Base-by-base conservation (phyloP, 1,140 invertebrate genomes). In the Panagrolaimus sp. region DNA sequence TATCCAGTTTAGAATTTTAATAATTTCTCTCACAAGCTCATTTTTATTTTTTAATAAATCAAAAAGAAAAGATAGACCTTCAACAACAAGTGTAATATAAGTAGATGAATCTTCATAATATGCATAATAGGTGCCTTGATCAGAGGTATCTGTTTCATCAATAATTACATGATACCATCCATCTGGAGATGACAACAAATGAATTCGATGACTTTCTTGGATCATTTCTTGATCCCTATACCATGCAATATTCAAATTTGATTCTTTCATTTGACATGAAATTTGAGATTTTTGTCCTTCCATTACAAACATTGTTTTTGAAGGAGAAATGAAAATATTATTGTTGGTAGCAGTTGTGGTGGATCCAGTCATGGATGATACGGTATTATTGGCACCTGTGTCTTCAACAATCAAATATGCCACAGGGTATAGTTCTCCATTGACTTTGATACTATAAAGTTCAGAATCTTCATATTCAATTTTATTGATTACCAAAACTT, bases 241-340 rank as follows among this genome's bases (percentile, higher is more conserved):
- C 79, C 79, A 81, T 28, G 58, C 65, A 9, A 79, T 63, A 44
- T 75, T 62, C 9, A 71, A 47, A 43, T 63, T 63, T 8, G 69
- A 46, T 21, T 73, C 65, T 45, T 66, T 67, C 32, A 78, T 62
- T 67, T 73, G 73, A 17, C 73, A 71, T 43, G 68, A 71, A 24
- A 81, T 68, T 26, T 77, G 72, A 43, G 81, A 73, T 14, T 81
- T 75, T 58, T 83, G 79, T 45, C 78, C 74, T 67, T 81, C 78
- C 77, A 81, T 82, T 32, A 83, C 79, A 71, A 81, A 81, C 65
- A 79, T 70, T 9, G 78, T 80, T 67, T 82, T 72, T 21, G 78
- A 77, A 28, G 74, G 70, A 12, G 73, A 69, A 0, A 77, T 44
- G 55, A 78, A 78, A 7, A 17, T 67, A 24, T 43, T 14, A 21